A percentile compares a stretch with the other conserved stretches of the same genome.
phyloP scores from a whole-genome alignment of 2,888 invertebrate species.

The Rambutsinella grinnellia region DNA sequence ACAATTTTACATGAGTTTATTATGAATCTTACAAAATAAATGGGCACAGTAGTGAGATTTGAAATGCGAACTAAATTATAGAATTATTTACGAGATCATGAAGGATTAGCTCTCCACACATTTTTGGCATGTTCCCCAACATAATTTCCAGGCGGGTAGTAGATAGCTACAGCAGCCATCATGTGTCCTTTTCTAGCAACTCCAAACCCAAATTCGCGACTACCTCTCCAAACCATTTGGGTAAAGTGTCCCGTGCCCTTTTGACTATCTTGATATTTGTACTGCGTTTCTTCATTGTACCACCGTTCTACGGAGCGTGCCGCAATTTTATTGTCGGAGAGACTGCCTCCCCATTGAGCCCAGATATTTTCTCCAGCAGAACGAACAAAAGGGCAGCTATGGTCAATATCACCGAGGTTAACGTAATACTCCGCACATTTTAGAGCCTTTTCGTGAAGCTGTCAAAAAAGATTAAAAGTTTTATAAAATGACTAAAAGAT shows the following conservation, averaged over 20 bases:
- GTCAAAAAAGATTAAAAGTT: too few species aligned
- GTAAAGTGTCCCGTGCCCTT: constrained; percentile 80
- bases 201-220: constrained; percentile 82
- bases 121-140: background rate
- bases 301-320: constrained; percentile 70
- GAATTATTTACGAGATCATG: too few species aligned
- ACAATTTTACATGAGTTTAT: too few species aligned
- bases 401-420: constrained; percentile 19
- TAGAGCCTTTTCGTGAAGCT: constrained; percentile 22
- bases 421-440: constrained; percentile 41
- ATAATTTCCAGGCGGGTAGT: constrained; percentile 60
- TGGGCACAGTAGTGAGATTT: too few species aligned
- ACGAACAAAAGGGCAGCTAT: constrained; percentile 19
- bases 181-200: constrained; percentile 77
- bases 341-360: constrained; percentile 7
- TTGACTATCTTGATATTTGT: constrained; percentile 52
- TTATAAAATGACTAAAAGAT: too few species aligned
- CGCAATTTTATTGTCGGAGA: background rate
- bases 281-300: constrained; percentile 80
- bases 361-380: constrained; percentile 32
- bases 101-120: constrained; percentile 11
- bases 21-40: too few species aligned
- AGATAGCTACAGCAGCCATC: constrained; percentile 58
- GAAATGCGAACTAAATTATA: too few species aligned
- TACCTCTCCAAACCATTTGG: constrained; percentile 86